Evolutionary conservation across 2,113 vertebrate genomes (phyloP), one percentile per base, ranked within the genome.

Genomic region (Callaeas wilsoni): DNA sequence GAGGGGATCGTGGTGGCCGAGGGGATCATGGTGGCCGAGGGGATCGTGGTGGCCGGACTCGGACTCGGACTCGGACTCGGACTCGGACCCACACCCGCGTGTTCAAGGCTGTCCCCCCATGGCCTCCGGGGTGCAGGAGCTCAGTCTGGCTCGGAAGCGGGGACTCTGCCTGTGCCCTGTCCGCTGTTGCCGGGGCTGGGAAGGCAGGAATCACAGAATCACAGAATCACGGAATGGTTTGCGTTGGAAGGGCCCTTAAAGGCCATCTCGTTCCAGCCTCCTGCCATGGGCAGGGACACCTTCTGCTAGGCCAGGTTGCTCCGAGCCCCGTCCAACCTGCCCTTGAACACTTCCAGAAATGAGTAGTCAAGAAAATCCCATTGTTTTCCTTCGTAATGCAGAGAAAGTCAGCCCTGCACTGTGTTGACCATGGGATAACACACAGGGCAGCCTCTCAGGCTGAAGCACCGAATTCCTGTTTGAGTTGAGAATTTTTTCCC

Each of bases 41-140:
- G 21, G 10, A 0, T 1, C 2, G 30, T 1, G n/a, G 2, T 4
- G 53, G 33, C 25, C 7, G 19, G 14, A 1, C 4, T 5, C 3
- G 13, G 30, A 1, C 12, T 1, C 4, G 4, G 49, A n/a, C n/a
- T n/a, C 7, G 19, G 14, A 1, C 4, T 5, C 3, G 13, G 30
- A 1, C 12, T 1, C 4, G 4, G 49, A n/a, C n/a, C 5, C 21
- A 1, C 14, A 33, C 2, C 21, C 1, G 2, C 2, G 18, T 13
- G 33, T 9, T 20, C 4, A 5, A 1, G 3, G 16, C 23, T 12
- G 18, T 16, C 4, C 5, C 3, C 13, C 9, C 1, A 1, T 30
- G 30, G 10, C 18, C 5, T 8, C 52, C 12, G 20, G 4, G 18
- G 1, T 32, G 46, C 50, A 3, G 52, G 13, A 56, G 23, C 35